Evolutionary conservation across 1,140 invertebrate genomes (phyloP).

Genomic region (Drosophila varians): DNA sequence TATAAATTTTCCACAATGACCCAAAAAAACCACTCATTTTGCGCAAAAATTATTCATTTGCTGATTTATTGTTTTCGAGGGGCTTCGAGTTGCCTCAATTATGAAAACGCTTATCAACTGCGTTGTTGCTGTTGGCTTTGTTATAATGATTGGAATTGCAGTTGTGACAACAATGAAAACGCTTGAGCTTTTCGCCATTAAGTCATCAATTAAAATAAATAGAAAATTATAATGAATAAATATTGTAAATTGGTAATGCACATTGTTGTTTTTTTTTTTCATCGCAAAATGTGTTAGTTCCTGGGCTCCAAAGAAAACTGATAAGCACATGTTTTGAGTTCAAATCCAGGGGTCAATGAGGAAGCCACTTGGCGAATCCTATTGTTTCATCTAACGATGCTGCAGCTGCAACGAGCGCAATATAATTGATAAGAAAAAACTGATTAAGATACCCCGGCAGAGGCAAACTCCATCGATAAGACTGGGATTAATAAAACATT

Average conservation of each 20-base stretch:
- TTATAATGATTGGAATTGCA: conserved; percentile 71
- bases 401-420: conserved; percentile 48
- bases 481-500: no score
- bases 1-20: conserved; percentile 4
- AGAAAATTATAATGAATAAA: conserved; percentile 72
- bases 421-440: conserved; percentile 14
- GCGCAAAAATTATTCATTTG: conserved; percentile 28
- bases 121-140: conserved; percentile 52
- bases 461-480: no score
- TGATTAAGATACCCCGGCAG: no score
- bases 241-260: conserved; percentile 43
- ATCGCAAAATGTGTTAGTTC: conserved; percentile 60
- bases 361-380: conserved; percentile 52
- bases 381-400: conserved; percentile 50
- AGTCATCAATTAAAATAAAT: conserved; percentile 81
- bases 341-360: conserved; percentile 67
- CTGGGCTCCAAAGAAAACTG: conserved; percentile 52
- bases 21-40: conserved; percentile 12
- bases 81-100: conserved; percentile 59
- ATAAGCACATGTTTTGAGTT: conserved; percentile 73
- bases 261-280: not conserved
- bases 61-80: conserved; percentile 10
- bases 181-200: conserved; percentile 62
- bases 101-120: conserved; percentile 64
- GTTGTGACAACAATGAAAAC: conserved; percentile 73